A percentile compares a stretch with the other conserved stretches of the same genome.
These are phyloP conservation scores for Garra rufa DNA, from an alignment of 2,113 vertebrate species.

Conservation along the genomic window DNA sequence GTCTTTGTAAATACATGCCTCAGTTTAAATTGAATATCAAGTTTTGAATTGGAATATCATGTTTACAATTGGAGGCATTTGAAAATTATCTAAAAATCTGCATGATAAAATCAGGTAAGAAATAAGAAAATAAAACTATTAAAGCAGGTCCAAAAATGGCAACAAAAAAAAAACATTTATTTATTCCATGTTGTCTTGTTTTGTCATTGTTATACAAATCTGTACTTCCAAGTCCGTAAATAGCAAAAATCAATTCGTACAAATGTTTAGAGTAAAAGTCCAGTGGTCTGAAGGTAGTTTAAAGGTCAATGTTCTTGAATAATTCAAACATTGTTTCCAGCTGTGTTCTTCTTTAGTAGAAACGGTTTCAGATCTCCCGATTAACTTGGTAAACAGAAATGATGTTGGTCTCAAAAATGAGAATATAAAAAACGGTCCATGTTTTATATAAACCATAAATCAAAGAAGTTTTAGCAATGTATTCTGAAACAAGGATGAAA, in stretches of 20 bases:
- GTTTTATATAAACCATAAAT: constrained; percentile 7
- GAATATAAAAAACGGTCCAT: neutral
- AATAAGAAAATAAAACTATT: neutral
- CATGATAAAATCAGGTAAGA: neutral
- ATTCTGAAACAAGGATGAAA: constrained; percentile 2
- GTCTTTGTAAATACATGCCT: constrained; percentile 23
- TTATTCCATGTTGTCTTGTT: constrained; percentile 26
- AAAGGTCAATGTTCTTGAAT: constrained; percentile 7
- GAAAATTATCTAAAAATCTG: constrained; percentile 5
- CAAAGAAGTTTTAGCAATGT: neutral
- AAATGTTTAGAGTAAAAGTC: constrained; percentile 6
- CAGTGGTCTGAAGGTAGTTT: neutral
- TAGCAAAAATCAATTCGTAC: constrained; percentile 13
- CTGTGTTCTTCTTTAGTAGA: neutral
- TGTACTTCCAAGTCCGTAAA: neutral
- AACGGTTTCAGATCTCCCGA: neutral
- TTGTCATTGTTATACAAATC: neutral
- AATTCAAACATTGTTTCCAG: neutral
- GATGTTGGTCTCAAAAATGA: neutral
- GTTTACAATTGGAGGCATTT: constrained; percentile 1
- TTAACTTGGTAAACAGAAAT: neutral
- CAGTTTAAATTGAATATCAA: too few species aligned
- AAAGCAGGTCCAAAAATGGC: neutral
- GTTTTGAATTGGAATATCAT: neutral
- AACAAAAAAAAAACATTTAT: neutral